These are phyloP conservation scores for Rhynchonema sp. DNA, from an alignment of 2,888 invertebrate genomes.

Conservation along the genomic window DNA sequence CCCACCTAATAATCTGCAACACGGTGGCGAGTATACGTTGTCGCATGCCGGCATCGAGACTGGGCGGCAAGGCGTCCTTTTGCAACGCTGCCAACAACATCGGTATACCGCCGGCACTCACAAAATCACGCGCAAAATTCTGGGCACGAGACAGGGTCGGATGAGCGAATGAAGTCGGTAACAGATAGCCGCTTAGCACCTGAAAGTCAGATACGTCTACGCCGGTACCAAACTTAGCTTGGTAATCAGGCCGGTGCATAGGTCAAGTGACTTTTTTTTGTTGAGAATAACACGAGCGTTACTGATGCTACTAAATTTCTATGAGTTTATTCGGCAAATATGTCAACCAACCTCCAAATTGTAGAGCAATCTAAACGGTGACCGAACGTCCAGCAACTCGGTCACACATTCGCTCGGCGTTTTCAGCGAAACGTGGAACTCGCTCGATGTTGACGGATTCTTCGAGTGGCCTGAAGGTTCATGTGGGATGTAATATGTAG, in stretches of 20 bases:
- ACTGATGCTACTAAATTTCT: too few relatives aligned
- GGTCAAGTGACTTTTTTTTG: too few relatives aligned
- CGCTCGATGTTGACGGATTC: background rate
- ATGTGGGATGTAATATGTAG: too few relatives aligned
- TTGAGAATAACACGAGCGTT: too few relatives aligned
- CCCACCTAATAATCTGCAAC: conserved; percentile 29
- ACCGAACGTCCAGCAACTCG: background rate
- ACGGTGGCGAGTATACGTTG: conserved; percentile 34
- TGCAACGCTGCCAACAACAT: conserved; percentile 32
- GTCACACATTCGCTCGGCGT: background rate
- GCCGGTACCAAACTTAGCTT: too few relatives aligned
- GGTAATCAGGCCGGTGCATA: too few relatives aligned
- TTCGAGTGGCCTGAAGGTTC: background rate
- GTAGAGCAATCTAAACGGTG: background rate
- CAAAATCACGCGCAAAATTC: background rate
- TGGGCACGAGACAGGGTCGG: background rate
- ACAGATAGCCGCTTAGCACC: background rate
- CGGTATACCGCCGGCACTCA: conserved; percentile 2
- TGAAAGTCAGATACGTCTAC: too few relatives aligned
- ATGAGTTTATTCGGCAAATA: too few relatives aligned
- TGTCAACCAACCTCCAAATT: background rate
- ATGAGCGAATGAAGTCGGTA: background rate
- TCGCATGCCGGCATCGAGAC: conserved; percentile 32
- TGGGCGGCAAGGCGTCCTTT: conserved; percentile 30
- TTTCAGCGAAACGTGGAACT: background rate